A percentile compares a stretch with the other conserved stretches of the same genome.
These are phyloP conservation scores for Seriola rivoliana DNA, from an alignment of 2,113 vertebrate genomes.

Conservation along the genomic window DNA sequence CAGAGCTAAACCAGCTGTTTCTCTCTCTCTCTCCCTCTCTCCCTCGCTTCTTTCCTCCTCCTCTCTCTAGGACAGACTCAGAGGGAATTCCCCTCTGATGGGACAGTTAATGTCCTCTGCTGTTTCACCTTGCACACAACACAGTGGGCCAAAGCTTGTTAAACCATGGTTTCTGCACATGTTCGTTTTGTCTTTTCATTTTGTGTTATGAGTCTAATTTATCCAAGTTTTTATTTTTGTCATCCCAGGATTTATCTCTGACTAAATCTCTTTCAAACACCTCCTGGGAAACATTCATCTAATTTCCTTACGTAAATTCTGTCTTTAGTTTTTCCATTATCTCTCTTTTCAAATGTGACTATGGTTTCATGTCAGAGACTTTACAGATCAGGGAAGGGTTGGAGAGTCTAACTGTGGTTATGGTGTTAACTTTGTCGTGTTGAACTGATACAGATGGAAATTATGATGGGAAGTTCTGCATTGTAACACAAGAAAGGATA, in stretches of 20 bases:
- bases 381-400: slow-evolving; percentile 35
- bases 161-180: slow-evolving; percentile 50
- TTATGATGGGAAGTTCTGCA: slow-evolving; percentile 45
- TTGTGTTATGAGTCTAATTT: slow-evolving; percentile 52
- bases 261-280: slow-evolving; percentile 26
- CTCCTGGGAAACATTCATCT: slow-evolving; percentile 25
- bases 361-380: slow-evolving; percentile 33
- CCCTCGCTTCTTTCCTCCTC: not conserved
- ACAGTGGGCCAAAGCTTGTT: slow-evolving; percentile 73
- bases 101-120: slow-evolving; percentile 49
- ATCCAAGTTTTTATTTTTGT: slow-evolving; percentile 51
- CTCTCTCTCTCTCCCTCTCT: slow-evolving; percentile 17
- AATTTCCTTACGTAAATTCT: slow-evolving; percentile 13
- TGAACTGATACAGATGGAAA: slow-evolving; percentile 43
- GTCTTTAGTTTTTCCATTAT: slow-evolving; percentile 29
- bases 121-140: slow-evolving; percentile 60
- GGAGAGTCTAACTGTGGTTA: slow-evolving; percentile 44
- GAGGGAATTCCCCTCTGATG: slow-evolving; percentile 39
- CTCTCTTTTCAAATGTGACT: slow-evolving; percentile 20
- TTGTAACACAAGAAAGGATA: slow-evolving; percentile 57
- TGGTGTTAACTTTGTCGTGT: slow-evolving; percentile 39
- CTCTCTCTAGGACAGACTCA: slow-evolving; percentile 36
- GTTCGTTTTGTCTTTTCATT: slow-evolving; percentile 23
- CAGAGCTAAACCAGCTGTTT: slow-evolving; percentile 36
- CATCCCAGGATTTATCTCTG: slow-evolving; percentile 28